Evolutionary conservation across 2,113 vertebrate species (phyloP), one percentile per base, ranked within the genome.

Genomic region (Chlamydotis undulata): DNA sequence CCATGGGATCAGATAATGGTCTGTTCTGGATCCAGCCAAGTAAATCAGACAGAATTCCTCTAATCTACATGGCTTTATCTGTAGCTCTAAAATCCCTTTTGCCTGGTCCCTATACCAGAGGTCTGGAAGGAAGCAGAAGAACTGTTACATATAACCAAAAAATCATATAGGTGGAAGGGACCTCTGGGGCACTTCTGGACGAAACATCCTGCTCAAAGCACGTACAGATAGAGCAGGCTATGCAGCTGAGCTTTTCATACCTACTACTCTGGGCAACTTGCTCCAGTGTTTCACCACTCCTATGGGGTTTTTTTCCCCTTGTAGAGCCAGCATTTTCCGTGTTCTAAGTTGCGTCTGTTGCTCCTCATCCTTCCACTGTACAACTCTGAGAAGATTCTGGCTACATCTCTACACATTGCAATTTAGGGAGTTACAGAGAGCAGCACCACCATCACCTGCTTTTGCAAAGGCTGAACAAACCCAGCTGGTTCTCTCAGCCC

Each of bases 281-380:
- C 31, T 79, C 52, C 47, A 50, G 43, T 17, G n/a, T 59, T 86
- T 57, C 28, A 24, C 8, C 2, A 3, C 4, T 76, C 4, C 47
- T 45, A 1, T 18, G 7, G 13, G 2, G 0, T 14, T 67, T 85
- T n/a, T 61, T 24, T 1, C 11, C 28, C 45, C 29, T 37, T 10
- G 5, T 5, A 37, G 29, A 15, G 6, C 41, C 19, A 64, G 57
- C 16, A 41, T 89, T 86, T 76, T 50, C 22, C 28, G 13, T 37
- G 12, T 71, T 63, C 24, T 67, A n/a, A 71, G 31, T 74, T 73
- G 10, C 47, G 5, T 71, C 14, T 68, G n/a, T 41, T 71, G 24
- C 11, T 31, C 6, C 7, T 83, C n/a, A 52, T 45, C 31, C 25
- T 89, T 80, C 53, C 33, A 37, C 12, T 49, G 4, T 11, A 14